Evolutionary conservation across 2,113 vertebrate species (phyloP), one percentile per base, ranked within the genome.

Genomic region (Myrmecophaga tridactyla): DNA sequence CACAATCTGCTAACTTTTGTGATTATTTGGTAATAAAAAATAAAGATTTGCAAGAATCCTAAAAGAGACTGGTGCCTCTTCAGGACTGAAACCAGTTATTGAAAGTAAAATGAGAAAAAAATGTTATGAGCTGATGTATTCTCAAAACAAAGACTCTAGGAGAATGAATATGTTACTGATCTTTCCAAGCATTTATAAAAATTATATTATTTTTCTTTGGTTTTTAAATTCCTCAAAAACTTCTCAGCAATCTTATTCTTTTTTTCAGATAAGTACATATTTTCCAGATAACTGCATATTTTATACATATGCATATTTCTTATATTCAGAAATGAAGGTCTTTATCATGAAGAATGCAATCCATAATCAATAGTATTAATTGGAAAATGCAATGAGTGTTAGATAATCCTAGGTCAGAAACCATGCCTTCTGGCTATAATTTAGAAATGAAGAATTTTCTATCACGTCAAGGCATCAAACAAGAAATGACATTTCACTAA

Each of bases 21-120:
- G 90, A 48, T 89, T 69, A 93, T 85, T 97, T 92, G 84, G 34
- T 70, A 58, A 97, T 36, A 92, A 86, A 80, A n/a, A 89, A 77
- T 73, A 80, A 93, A 86, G 34, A 81, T 65, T 51, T 76, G 36
- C 0, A 60, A 93, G 36, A 58, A 46, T 51, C 1, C 53, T 94
- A 96, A 51, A 51, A 51, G 10, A 51, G 48, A 51, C 0, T 8
- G 39, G 41, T 51, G 14, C 36, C 65, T 88, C 56, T 87, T 86
- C 76, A 83, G 15, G 72, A 62, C 1, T 89, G 11, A 94, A 93
- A 10, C 27, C 72, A 87, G 53, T 92, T 82, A 27, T 25, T 72
- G 9, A 88, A 92, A 96, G 51, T 53, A 41, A 51, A 85, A 60
- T 75, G n/a, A 92, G 81, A 65, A 95, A n/a, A 87, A 70, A 93